Base-by-base conservation (phyloP, 2,797 vertebrate species). In the Lepus townsendii region DNA sequence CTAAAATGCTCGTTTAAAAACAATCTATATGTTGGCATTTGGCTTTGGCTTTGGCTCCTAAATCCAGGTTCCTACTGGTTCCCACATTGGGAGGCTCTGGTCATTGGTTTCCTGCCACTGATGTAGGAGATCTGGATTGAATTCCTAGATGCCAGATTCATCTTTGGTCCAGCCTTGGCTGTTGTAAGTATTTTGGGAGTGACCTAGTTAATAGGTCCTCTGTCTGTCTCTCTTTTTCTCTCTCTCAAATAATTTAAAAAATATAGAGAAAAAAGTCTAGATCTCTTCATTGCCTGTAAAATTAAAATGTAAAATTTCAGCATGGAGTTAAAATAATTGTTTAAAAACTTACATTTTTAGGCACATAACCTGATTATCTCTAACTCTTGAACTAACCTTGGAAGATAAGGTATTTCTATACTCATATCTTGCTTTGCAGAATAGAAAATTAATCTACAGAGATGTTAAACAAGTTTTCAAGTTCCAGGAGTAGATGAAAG, bases 1-100 rank as follows among this genome's bases (percentile, higher is more conserved):
- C 57, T 63, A 32, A 93, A 92, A 62, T 9, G 47, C 32, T 86
- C 88, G 5, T 90, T 86, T 86, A 69, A 50, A 88, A n/a, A 62
- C 38, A 35, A 57, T 57, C 54, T 20, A 57, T 20, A 57, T 16
- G 19, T 57, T 16, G 14, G 13, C 19, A 20, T 57, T 20, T 57
- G 54, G 42, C 42, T 20, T 57, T 57, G 54, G 19, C 54, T 57
- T 16, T 57, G 54, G 54, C 54, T 57, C 54, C 19, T 57, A 20
- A 57, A 16, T 57, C 54, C 54, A 57, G 54, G 54, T 57, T 47
- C 54, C 54, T 57, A 20, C 54, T 16, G 54, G 54, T 57, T 57
- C 13, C 16, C 14, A 16, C 54, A 57, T 16, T 57, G 54, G 54
- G 14, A 57, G 16, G 54, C 54, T 57, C 14, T 57, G 19, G 54